Evolutionary conservation across 1,140 invertebrate species (phyloP).

Genomic region (Leptoteleia sp.): DNA sequence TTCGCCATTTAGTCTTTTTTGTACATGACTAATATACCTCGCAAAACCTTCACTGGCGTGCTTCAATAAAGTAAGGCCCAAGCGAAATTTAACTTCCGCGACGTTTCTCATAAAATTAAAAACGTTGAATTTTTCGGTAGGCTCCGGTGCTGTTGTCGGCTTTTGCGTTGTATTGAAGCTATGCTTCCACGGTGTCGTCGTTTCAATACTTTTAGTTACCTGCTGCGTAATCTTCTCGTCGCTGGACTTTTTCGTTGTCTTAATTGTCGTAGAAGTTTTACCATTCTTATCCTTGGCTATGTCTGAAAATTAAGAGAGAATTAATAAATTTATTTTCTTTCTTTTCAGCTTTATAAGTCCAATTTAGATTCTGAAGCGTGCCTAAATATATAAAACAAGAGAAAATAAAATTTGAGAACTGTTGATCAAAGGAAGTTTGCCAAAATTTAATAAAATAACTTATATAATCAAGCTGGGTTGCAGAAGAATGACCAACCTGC

Average conservation of each 20-base stretch:
- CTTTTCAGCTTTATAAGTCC: no score
- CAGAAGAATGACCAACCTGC: no score
- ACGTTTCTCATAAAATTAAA: conserved; percentile 79
- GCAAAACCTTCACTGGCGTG: conserved; percentile 81
- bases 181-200: conserved; percentile 67
- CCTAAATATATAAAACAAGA: no score
- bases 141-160: conserved; percentile 34
- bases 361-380: no score
- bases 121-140: conserved; percentile 74
- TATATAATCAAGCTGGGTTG: no score
- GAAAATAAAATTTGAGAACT: no score
- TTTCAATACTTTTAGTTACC: conserved; percentile 49
- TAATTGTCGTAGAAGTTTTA: background rate
- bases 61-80: conserved; percentile 80
- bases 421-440: no score
- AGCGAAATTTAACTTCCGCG: conserved; percentile 80
- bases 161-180: conserved; percentile 64
- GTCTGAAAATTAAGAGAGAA: background rate
- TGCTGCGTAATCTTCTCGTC: conserved; percentile 14
- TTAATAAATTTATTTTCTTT: no score
- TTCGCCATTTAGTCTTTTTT: conserved; percentile 80
- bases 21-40: conserved; percentile 80
- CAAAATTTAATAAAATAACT: no score
- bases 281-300: background rate
- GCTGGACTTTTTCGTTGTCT: background rate